Evolutionary conservation across 2,797 vertebrate species (phyloP).

Genomic region (Ataeniobius toweri): DNA sequence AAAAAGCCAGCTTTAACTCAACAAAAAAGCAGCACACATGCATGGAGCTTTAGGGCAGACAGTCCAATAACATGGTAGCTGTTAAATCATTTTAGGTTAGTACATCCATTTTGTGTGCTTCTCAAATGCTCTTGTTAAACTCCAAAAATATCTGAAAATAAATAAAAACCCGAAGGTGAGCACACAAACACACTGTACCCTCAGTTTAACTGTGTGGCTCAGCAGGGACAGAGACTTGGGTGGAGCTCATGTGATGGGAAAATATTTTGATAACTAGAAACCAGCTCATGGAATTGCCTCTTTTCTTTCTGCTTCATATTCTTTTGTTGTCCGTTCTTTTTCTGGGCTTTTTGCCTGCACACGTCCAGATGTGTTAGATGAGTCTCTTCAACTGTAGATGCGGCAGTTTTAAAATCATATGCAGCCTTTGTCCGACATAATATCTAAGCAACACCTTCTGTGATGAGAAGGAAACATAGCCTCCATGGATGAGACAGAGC

Average conservation of each 20-base stretch:
- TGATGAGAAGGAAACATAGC: conserved; percentile 29
- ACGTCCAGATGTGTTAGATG: conserved; percentile 66
- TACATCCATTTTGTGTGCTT: conserved; percentile 55
- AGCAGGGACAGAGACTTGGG: conserved; percentile 34
- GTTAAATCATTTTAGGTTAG: conserved; percentile 43
- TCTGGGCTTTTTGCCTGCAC: not conserved
- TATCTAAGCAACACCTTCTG: conserved; percentile 50
- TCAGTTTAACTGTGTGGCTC: conserved; percentile 35
- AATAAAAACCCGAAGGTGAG: conserved; percentile 3
- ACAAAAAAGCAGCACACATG: not conserved
- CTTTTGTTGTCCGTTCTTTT: conserved; percentile 41
- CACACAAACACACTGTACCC: not conserved
- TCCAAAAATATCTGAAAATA: conserved; percentile 10
- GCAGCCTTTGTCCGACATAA: conserved; percentile 27
- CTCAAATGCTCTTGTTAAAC: conserved; percentile 18
- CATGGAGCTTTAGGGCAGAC: conserved; percentile 45
- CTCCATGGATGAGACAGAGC: conserved; percentile 44
- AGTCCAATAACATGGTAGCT: conserved; percentile 27
- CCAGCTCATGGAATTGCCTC: conserved; percentile 49
- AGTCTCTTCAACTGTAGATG: conserved; percentile 29
- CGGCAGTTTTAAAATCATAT: conserved; percentile 61
- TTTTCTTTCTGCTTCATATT: conserved; percentile 51
- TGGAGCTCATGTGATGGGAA: conserved; percentile 59
- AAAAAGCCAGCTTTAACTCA: conserved; percentile 37
- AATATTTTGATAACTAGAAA: conserved; percentile 56